These are phyloP conservation scores for Abscondita cerata DNA, from an alignment of 2,888 invertebrate species.

Conservation along the genomic window DNA sequence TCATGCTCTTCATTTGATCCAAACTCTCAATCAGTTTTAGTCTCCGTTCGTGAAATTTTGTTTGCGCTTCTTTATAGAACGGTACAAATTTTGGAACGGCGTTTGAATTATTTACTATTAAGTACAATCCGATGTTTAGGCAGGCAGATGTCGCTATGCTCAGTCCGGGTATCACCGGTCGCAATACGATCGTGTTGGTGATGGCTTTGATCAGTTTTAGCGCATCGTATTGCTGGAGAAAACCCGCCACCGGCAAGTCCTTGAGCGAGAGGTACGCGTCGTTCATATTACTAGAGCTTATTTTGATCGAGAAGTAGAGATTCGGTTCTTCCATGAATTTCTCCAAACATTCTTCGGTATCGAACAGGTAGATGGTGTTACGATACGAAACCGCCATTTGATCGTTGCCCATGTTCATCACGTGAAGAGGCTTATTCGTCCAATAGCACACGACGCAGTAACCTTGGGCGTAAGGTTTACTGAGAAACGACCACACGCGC, in stretches of 20 bases:
- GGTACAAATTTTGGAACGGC: conserved; percentile 48
- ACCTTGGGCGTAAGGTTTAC: conserved; percentile 62
- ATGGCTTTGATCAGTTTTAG: conserved; percentile 64
- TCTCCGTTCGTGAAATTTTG: conserved; percentile 54
- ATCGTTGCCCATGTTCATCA: conserved; percentile 58
- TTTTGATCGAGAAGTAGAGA: conserved; percentile 59
- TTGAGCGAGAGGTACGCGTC: conserved; percentile 60
- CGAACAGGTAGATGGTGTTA: conserved; percentile 65
- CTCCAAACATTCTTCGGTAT: conserved; percentile 60
- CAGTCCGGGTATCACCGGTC: conserved; percentile 70
- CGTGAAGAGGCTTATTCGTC: conserved; percentile 61
- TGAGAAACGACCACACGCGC: conserved; percentile 39
- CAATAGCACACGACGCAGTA: conserved; percentile 69
- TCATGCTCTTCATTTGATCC: conserved; percentile 57
- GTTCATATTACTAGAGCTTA: conserved; percentile 53
- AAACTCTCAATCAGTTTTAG: conserved; percentile 53
- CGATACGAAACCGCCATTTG: conserved; percentile 61
- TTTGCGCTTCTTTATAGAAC: conserved; percentile 57
- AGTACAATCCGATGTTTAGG: conserved; percentile 63
- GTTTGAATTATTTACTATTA: conserved; percentile 63
- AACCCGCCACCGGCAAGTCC: conserved; percentile 65
- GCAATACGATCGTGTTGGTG: conserved; percentile 59
- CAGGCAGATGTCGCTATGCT: conserved; percentile 61
- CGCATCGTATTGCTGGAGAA: conserved; percentile 67
- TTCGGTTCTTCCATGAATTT: conserved; percentile 64